Evolutionary conservation across 2,888 invertebrate genomes (phyloP), one percentile per base, ranked within the genome.

Genomic region (Sisyra terminalis): DNA sequence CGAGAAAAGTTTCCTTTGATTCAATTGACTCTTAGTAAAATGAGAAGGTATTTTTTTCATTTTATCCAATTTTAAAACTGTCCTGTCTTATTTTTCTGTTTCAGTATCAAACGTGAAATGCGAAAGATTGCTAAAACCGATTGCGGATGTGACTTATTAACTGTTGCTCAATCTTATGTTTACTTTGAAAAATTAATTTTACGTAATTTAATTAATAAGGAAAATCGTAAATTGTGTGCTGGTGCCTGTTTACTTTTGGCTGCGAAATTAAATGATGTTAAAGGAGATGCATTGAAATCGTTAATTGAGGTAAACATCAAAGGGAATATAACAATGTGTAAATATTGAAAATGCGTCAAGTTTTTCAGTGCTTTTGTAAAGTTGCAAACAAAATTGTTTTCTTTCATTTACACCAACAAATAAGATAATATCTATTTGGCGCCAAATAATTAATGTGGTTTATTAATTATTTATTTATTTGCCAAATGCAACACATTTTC

Each of bases 161-260:
- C 90, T 1, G 86, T 97, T 13, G 94, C 97, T 13, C 92, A 93
- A 60, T 87, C 94, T 0, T 96, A 92, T 58, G 96, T 96, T n/a
- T 97, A 92, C 65, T 97, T 96, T 63, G 97, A 98, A 61, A 93
- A 93, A 60, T 68, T 97, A 43, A 92, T 97, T 51, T 69, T 94
- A 40, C 84, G 85, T 50, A 84, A 86, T 57, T 67, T 93, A 46
- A 88, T 97, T 40, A 93, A 90, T 56, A 98, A 97, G 63, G 81
- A 80, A 57, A 97, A 97, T 58, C 73, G 97, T 37, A 97, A 96
- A 64, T 67, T 93, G 45, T 93, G 93, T 59, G 94, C 96, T 11
- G 96, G 92, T 32, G 92, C 94, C 10, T 92, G 94, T 60, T 69
- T 98, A 43, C 65, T 97, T 46, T 68, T 98, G 10, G 88, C 96